Evolutionary conservation across 2,888 invertebrate species (phyloP).

Genomic region (Leptinotarsa haldemani): DNA sequence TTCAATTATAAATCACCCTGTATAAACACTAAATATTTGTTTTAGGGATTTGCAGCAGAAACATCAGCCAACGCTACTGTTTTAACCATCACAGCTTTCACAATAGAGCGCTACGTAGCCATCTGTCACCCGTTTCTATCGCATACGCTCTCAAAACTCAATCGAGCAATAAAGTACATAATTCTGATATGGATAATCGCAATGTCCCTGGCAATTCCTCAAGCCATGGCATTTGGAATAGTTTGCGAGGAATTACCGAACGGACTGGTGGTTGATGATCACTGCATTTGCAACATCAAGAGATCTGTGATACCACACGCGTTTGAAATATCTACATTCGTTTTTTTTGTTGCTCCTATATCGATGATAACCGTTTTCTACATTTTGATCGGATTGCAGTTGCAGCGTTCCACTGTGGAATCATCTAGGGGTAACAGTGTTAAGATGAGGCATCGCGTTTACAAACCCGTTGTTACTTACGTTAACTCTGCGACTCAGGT

Average conservation of each 20-base stretch:
- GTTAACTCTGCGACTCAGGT: slow-evolving; percentile 49
- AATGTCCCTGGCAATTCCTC: slow-evolving; percentile 79
- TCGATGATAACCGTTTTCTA: slow-evolving; percentile 71
- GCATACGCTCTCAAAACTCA: slow-evolving; percentile 86
- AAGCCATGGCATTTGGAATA: slow-evolving; percentile 84
- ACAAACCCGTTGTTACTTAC: slow-evolving; percentile 51
- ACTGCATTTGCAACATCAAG: slow-evolving; percentile 62
- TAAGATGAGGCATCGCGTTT: slow-evolving; percentile 59
- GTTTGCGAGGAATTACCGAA: slow-evolving; percentile 61
- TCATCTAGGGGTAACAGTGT: slow-evolving; percentile 61
- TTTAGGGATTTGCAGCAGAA: slow-evolving; percentile 81
- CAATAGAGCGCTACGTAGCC: slow-evolving; percentile 88
- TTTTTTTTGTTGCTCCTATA: slow-evolving; percentile 73
- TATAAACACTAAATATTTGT: slow-evolving; percentile 9
- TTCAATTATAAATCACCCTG: too few relatives aligned
- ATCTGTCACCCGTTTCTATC: slow-evolving; percentile 88
- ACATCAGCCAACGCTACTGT: slow-evolving; percentile 90
- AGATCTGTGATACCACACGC: slow-evolving; percentile 64
- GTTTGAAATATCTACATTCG: slow-evolving; percentile 69
- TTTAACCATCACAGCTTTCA: slow-evolving; percentile 88
- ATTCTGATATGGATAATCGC: slow-evolving; percentile 83
- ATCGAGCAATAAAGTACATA: slow-evolving; percentile 81
- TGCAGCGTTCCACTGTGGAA: slow-evolving; percentile 61
- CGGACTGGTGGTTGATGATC: slow-evolving; percentile 57
- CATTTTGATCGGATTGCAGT: slow-evolving; percentile 65